Evolutionary conservation across 2,888 invertebrate genomes (phyloP).

Genomic region (Mermis nigrescens): DNA sequence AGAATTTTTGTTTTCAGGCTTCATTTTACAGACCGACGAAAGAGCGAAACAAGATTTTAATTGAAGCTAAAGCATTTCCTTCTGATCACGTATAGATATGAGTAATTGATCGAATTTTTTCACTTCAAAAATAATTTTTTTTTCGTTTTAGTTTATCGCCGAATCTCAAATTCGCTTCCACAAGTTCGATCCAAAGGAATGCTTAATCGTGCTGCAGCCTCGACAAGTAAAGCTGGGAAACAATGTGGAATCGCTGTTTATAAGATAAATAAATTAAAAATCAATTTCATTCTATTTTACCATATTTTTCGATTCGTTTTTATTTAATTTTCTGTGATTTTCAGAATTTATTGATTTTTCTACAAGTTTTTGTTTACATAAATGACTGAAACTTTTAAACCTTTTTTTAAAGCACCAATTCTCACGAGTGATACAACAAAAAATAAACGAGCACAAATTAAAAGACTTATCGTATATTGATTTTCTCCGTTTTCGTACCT

Average conservation of each 20-base stretch:
- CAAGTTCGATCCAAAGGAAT: conserved; percentile 36
- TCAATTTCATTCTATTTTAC: no score
- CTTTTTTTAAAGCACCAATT: neutral
- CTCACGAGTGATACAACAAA: no score
- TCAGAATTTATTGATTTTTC: no score
- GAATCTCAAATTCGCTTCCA: conserved; percentile 39
- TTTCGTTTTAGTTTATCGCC: conserved; percentile 37
- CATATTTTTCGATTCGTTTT: no score
- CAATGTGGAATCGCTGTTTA: no score
- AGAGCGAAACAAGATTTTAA: conserved; percentile 39
- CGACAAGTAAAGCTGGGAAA: conserved; percentile 36
- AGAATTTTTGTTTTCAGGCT: conserved; percentile 31
- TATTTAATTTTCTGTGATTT: no score
- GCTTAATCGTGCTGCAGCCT: conserved; percentile 36
- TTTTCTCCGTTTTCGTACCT: no score
- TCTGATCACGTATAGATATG: conserved; percentile 42
- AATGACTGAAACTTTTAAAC: neutral
- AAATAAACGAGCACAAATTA: no score
- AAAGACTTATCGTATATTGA: no score
- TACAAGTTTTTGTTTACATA: neutral
- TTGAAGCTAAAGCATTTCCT: conserved; percentile 42
- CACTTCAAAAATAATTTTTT: conserved; percentile 6
- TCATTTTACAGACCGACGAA: conserved; percentile 42
- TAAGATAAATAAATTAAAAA: no score
- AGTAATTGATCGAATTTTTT: neutral